Base-by-base conservation (phyloP, 2,797 vertebrate species). In the Loriculus beryllinus region DNA sequence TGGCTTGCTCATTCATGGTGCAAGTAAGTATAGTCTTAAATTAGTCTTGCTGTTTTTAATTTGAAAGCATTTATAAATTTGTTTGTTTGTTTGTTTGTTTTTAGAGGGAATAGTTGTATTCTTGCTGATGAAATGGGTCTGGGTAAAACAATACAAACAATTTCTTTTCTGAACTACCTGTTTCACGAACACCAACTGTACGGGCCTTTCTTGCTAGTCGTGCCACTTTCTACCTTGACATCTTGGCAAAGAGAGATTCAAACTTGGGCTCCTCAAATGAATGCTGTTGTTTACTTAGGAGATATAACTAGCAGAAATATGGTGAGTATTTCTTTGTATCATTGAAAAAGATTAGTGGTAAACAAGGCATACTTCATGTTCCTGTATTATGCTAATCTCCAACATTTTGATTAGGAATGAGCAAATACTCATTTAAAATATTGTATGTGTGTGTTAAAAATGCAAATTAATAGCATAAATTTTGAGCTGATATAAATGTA, bases 1-100 rank as follows among this genome's bases (percentile, higher is more conserved):
- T 99, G 99, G 99, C 99, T 99, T 98, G 99, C 99, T 87, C 99
- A 99, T 94, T 99, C 99, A 19, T 99, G 99, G 99, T 99, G 99
- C 99, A 99, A 99, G 99, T 99, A 99, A 90, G 99, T 97, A 15
- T 29, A 56, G 20, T 52, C 40, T 90, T 35, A 92, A 67, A 59
- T 75, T 2, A 60, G 8, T 15, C 40, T 70, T 31, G 31, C 45
- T 48, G 8, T 37, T 82, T 75, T 31, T 67, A 79, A 51, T 57
- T 57, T 63, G 6, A 39, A 86, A 83, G 18, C 6, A 18, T 86
- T 77, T 72, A 10, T 78, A 56, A 59, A 86, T 48, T 15, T 49
- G 9, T 48, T 14, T 15, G 15, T 15, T 26, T 48, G 14, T 26
- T 31, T 4, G 82, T 25, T 7, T 85, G 51, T 95, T 96, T 97